Percentiles rank a stretch among this genome's conserved stretches.
phyloP scores from a whole-genome alignment of 1,140 invertebrate genomes.

The Drepana arcuata region DNA sequence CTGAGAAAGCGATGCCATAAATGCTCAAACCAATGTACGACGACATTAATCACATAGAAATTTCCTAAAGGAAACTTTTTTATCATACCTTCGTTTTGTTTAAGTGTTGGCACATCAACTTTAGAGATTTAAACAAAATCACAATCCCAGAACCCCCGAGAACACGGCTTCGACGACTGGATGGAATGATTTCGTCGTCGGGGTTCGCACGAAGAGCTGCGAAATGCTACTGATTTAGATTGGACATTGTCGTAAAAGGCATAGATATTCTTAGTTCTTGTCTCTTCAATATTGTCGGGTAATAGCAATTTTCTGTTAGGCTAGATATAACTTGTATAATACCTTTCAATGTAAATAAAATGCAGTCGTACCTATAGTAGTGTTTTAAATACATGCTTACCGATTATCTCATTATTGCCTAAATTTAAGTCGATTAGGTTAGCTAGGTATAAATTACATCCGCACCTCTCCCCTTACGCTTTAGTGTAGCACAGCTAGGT shows the following conservation, averaged over 20 bases:
- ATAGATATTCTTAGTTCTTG: slow-evolving; percentile 19
- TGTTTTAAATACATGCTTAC: no score
- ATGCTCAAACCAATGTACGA: slow-evolving; percentile 53
- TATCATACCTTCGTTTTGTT: slow-evolving; percentile 60
- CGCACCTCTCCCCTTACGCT: no score
- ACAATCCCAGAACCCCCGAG: slow-evolving; percentile 66
- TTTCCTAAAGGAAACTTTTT: slow-evolving; percentile 27
- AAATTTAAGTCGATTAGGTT: no score
- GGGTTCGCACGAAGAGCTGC: slow-evolving; percentile 65
- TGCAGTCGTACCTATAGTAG: background rate
- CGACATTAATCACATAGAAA: slow-evolving; percentile 26
- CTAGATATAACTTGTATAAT: no score
- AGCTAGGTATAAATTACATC: no score
- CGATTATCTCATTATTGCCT: no score
- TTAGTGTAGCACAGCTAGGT: no score
- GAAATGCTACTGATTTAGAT: slow-evolving; percentile 35
- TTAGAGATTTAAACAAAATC: slow-evolving; percentile 63
- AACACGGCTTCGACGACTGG: slow-evolving; percentile 68
- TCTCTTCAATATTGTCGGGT: slow-evolving; percentile 38
- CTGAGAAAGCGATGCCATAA: slow-evolving; percentile 71
- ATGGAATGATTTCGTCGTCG: slow-evolving; percentile 71
- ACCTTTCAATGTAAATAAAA: background rate
- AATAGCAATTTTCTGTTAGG: slow-evolving; percentile 58
- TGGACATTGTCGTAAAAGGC: slow-evolving; percentile 25
- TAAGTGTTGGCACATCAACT: slow-evolving; percentile 63